phyloP scores from a whole-genome alignment of 2,888 invertebrate species.

The Julus scanicus region DNA sequence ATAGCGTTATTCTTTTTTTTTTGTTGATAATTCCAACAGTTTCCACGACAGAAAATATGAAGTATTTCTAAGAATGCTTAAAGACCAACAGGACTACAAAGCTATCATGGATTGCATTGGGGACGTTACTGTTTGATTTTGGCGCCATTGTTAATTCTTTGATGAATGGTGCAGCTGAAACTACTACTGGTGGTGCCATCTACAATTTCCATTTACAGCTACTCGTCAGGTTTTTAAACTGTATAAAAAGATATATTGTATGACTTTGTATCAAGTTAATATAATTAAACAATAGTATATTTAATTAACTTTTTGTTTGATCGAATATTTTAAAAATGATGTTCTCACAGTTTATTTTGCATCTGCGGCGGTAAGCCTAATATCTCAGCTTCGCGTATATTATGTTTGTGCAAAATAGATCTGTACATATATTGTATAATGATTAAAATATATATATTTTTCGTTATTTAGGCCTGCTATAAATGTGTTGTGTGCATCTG shows the following conservation, averaged over 20 bases:
- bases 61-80: constrained; percentile 84
- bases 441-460: too few relatives aligned
- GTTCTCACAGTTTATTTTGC: neutral
- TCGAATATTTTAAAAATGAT: neutral
- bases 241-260: too few relatives aligned
- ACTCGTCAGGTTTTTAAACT: too few relatives aligned
- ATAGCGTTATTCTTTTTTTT: too few relatives aligned
- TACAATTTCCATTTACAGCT: neutral
- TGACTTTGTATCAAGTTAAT: too few relatives aligned
- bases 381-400: neutral
- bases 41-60: constrained; percentile 86
- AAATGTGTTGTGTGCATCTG: neutral
- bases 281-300: neutral
- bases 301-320: neutral
- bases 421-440: too few relatives aligned
- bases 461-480: neutral
- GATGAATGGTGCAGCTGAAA: too few relatives aligned
- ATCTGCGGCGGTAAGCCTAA: neutral
- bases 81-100: constrained; percentile 73
- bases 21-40: constrained; percentile 63
- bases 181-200: neutral
- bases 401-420: too few relatives aligned
- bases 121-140: neutral
- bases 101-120: constrained; percentile 43
- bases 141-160: neutral